These are phyloP conservation scores for Dynastes hyllus DNA, from an alignment of 2,888 invertebrate genomes.

Conservation along the genomic window DNA sequence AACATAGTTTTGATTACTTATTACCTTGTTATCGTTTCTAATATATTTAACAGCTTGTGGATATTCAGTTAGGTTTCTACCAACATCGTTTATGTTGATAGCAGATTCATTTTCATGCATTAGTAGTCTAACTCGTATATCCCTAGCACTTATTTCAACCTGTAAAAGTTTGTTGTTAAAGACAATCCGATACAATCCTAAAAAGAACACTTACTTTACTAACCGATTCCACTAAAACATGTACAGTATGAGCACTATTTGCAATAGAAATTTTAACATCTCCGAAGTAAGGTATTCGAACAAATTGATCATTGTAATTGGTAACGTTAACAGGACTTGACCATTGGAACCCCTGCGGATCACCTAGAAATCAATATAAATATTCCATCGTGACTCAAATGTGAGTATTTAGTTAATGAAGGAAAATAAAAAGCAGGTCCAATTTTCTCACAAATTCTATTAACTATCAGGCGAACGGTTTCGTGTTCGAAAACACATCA, in stretches of 20 bases:
- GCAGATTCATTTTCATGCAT: constrained; percentile 62
- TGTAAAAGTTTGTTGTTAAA: constrained; percentile 62
- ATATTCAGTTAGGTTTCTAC: constrained; percentile 10
- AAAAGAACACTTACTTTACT: constrained; percentile 72
- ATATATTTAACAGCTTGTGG: constrained; percentile 30
- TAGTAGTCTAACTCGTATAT: constrained; percentile 81
- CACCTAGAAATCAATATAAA: constrained; percentile 56
- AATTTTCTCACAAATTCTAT: no score
- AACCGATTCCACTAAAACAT: constrained; percentile 74
- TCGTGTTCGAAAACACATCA: no score
- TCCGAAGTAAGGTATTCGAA: constrained; percentile 76
- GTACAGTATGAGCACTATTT: constrained; percentile 72
- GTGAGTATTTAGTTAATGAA: no score
- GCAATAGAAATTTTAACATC: constrained; percentile 75
- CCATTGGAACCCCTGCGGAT: constrained; percentile 69
- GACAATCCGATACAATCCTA: no score
- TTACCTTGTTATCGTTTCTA: constrained; percentile 30
- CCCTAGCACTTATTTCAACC: constrained; percentile 86
- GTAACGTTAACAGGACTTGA: constrained; percentile 72
- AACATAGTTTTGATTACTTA: background rate
- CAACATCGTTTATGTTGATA: background rate
- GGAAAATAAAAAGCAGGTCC: no score
- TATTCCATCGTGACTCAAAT: no score
- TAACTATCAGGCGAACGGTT: no score
- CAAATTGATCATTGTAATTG: constrained; percentile 74